Base-by-base conservation (phyloP, 2,797 vertebrate genomes). In the Microchirus variegatus region DNA sequence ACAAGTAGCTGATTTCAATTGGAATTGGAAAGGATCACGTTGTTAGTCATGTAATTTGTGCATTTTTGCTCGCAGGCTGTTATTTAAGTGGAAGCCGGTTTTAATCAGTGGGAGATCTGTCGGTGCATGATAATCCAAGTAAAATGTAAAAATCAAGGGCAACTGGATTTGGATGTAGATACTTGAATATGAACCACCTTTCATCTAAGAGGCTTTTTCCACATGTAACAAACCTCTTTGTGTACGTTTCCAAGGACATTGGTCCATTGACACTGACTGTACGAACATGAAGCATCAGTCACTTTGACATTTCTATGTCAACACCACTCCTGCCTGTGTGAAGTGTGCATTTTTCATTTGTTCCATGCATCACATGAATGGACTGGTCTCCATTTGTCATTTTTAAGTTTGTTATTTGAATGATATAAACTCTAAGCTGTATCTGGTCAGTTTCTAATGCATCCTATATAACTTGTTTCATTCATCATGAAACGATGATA, bases 1-100 rank as follows among this genome's bases (percentile, higher is more conserved):
- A 59, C 43, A 72, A 82, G 48, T 63, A 41, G n/a, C 47, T 75
- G 53, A 53, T 73, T 72, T 73, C 44, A 53, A 66, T 42, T 75
- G 56, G 18, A 77, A 63, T 46, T 66, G 50, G 52, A 74, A 69
- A 65, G 43, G 54, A 53, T 55, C 64, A 46, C 4, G 3, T 2
- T 50, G 44, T 69, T 72, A 68, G 48, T 49, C 50, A 64, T 42
- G 56, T 12, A 53, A 41, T 59, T 55, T 70, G 17, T 53, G 13
- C 45, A 19, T 67, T 66, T 70, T 65, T 41, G 19, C 59, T 62
- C 55, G 45, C 49, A 41, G n/a, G 26, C 48, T 63, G 35, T 49
- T 41, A 54, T 45, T 59, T 31, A 38, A 67, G 38, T 67, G 43
- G 22, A 59, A 45, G 12, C 68, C 31, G 58, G 40, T 18, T 50